Percentiles rank a stretch among this genome's conserved stretches.
Conservation (phyloP, 2,797 vertebrate genomes). For the Garrulus glandarius region DNA sequence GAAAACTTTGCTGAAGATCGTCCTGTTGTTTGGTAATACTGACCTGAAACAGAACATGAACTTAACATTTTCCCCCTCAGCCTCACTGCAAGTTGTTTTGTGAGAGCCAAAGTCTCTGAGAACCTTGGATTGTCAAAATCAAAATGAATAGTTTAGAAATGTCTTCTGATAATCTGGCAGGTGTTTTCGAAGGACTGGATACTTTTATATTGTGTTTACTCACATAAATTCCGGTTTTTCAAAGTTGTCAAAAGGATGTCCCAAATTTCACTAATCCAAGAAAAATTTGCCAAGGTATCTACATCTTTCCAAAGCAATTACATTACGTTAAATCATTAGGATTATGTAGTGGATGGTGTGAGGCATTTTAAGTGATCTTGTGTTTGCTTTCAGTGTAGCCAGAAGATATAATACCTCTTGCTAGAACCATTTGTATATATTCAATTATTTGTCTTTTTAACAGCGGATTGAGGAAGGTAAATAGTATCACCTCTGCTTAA, state of each 20-base stretch:
- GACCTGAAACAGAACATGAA: slow-evolving; percentile 75
- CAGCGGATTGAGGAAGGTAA: neutral
- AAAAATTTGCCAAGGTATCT: neutral
- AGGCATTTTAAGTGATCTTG: neutral
- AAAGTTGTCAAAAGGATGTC: neutral
- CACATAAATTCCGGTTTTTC: neutral
- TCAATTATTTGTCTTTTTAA: neutral
- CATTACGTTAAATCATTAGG: neutral
- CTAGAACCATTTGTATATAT: neutral
- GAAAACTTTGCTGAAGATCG: slow-evolving; percentile 80
- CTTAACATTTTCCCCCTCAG: neutral
- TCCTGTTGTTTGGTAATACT: slow-evolving; percentile 85
- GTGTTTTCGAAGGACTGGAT: neutral
- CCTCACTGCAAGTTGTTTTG: neutral
- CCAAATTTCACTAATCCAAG: neutral
- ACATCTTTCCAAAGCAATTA: neutral
- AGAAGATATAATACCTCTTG: neutral
- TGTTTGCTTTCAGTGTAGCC: neutral
- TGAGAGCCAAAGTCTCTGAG: neutral
- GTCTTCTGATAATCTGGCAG: neutral
- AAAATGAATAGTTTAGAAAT: neutral
- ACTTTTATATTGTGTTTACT: neutral
- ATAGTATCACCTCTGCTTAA: neutral
- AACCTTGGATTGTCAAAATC: neutral
- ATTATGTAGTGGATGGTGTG: neutral